A percentile compares a stretch with the other conserved stretches of the same genome.
phyloP scores from a whole-genome alignment of 1,140 invertebrate genomes.

The Drosophila repletoides region DNA sequence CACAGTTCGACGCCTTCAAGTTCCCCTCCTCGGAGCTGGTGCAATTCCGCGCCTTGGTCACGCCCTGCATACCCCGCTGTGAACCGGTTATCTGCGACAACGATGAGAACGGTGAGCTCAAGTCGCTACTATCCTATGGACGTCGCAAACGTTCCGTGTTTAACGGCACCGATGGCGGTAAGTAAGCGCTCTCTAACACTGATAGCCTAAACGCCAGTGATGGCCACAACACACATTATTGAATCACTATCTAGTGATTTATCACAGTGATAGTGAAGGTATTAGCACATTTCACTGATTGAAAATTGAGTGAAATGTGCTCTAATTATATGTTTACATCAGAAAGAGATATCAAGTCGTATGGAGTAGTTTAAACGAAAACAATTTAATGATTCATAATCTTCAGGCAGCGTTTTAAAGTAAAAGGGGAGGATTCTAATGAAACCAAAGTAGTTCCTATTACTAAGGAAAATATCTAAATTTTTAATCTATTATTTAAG shows the following conservation, averaged over 20 bases:
- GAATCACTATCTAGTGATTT: slow-evolving; percentile 21
- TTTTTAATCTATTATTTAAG: too few species aligned
- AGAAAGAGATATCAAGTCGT: too few species aligned
- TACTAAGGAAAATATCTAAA: too few species aligned
- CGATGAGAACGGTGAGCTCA: slow-evolving; percentile 90
- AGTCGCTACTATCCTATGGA: slow-evolving; percentile 91
- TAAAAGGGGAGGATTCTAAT: too few species aligned
- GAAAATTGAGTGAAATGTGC: background rate
- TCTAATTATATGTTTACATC: too few species aligned
- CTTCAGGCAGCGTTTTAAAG: too few species aligned
- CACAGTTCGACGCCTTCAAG: slow-evolving; percentile 97
- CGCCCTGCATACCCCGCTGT: slow-evolving; percentile 95
- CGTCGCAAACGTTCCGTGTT: slow-evolving; percentile 82
- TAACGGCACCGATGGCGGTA: slow-evolving; percentile 75
- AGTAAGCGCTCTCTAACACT: slow-evolving; percentile 50
- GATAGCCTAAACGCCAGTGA: slow-evolving; percentile 25
- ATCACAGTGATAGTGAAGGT: slow-evolving; percentile 24
- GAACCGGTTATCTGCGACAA: slow-evolving; percentile 95
- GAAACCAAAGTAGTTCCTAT: too few species aligned
- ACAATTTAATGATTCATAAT: too few species aligned
- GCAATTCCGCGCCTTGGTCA: slow-evolving; percentile 96
- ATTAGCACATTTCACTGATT: slow-evolving; percentile 2
- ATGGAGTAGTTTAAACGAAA: too few species aligned
- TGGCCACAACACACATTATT: slow-evolving; percentile 1
- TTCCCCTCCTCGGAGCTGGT: slow-evolving; percentile 97